A percentile compares a stretch with the other conserved stretches of the same genome.
Conservation (phyloP, 2,888 invertebrate species). For the Charanyca ferruginea region DNA sequence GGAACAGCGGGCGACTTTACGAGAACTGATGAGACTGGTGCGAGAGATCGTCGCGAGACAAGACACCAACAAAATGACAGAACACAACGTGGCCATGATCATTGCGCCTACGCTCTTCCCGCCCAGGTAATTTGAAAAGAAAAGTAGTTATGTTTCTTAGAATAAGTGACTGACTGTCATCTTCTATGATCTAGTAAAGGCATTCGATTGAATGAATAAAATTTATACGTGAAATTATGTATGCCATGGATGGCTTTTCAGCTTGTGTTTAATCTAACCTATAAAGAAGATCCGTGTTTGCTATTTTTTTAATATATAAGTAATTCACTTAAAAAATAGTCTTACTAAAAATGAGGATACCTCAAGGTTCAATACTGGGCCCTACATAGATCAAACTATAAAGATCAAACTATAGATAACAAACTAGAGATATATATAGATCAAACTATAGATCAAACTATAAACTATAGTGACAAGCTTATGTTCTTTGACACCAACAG, state of each 20-base stretch:
- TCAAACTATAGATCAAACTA: too few species aligned
- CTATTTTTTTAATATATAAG: background rate
- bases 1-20: slow-evolving; percentile 96
- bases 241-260: too few species aligned
- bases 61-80: slow-evolving; percentile 96
- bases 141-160: too few species aligned
- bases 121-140: slow-evolving; percentile 89
- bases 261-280: background rate
- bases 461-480: too few species aligned
- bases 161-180: background rate
- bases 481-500: too few species aligned
- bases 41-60: slow-evolving; percentile 93
- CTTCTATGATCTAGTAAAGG: background rate
- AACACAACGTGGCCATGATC: slow-evolving; percentile 98
- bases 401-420: too few species aligned
- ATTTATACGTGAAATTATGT: too few species aligned
- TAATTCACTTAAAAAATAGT: too few species aligned
- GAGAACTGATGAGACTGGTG: slow-evolving; percentile 95
- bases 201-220: slow-evolving; percentile 13
- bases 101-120: slow-evolving; percentile 98
- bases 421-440: too few species aligned
- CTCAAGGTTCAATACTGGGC: slow-evolving; percentile 5
- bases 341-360: background rate
- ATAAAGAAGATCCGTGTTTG: background rate
- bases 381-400: background rate